Evolutionary conservation across 2,888 invertebrate species (phyloP).

Genomic region (Acanthoscelides obtectus): DNA sequence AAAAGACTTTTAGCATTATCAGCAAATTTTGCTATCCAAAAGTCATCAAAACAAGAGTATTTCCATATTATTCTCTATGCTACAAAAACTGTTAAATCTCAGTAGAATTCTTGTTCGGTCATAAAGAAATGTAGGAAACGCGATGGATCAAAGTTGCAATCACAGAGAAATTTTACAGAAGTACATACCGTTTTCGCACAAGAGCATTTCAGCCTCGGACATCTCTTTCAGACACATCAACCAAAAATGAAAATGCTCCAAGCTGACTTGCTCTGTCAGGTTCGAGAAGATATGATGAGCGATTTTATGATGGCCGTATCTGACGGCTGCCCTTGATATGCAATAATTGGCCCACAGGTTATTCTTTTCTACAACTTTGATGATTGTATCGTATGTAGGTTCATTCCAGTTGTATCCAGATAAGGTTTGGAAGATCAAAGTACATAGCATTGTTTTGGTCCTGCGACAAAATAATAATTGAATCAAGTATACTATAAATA

Average conservation of each 20-base stretch:
- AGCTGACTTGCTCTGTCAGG: conserved; percentile 60
- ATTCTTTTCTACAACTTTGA: conserved; percentile 48
- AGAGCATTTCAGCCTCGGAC: conserved; percentile 66
- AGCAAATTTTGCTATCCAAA: no score
- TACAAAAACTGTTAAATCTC: no score
- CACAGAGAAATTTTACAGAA: no score
- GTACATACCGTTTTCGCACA: conserved; percentile 46
- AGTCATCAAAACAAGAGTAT: no score
- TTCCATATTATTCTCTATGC: no score
- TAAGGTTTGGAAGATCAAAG: conserved; percentile 76
- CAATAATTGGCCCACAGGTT: conserved; percentile 84
- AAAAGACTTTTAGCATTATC: no score
- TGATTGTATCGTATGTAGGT: conserved; percentile 55
- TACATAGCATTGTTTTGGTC: conserved; percentile 68
- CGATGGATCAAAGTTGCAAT: no score
- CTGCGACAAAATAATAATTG: no score
- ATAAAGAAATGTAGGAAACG: no score
- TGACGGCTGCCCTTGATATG: conserved; percentile 79
- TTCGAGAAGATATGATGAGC: conserved; percentile 54
- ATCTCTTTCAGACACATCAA: conserved; percentile 73
- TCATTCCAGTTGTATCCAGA: conserved; percentile 65
- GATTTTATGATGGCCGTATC: conserved; percentile 65
- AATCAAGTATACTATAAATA: no score
- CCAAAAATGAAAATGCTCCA: conserved; percentile 88
- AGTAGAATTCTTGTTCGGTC: no score